Percentiles rank a stretch among this genome's conserved stretches.
Evolutionary conservation across 2,797 vertebrate genomes (phyloP).

Genomic region (Chaunax sp.): DNA sequence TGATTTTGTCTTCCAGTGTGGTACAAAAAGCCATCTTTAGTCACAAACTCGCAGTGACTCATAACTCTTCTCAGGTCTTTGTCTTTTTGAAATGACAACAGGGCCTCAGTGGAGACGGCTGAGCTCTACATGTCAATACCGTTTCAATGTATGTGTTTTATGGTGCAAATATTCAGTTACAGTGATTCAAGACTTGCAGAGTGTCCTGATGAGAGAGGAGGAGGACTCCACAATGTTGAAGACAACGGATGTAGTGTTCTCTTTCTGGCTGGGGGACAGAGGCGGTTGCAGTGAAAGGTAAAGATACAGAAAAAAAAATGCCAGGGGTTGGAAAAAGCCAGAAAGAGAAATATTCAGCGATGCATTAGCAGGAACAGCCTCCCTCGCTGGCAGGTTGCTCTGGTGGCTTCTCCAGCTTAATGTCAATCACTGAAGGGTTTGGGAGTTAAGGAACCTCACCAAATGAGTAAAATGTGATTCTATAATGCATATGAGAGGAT

Average conservation of each 20-base stretch:
- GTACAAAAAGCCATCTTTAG: conserved; percentile 33
- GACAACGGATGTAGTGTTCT: conserved; percentile 76
- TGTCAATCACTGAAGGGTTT: conserved; percentile 93
- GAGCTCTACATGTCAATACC: conserved; percentile 30
- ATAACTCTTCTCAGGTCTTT: conserved; percentile 8
- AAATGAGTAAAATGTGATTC: not conserved
- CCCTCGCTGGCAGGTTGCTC: conserved; percentile 94
- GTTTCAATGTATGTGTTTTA: conserved; percentile 43
- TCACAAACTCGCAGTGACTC: conserved; percentile 16
- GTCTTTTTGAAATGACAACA: conserved; percentile 21
- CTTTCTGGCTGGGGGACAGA: conserved; percentile 49
- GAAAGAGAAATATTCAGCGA: conserved; percentile 47
- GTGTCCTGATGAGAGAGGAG: conserved; percentile 85
- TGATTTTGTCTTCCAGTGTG: conserved; percentile 39
- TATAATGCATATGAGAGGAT: not conserved
- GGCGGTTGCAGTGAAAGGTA: conserved; percentile 75
- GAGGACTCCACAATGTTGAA: conserved; percentile 76
- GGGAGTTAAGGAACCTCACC: conserved; percentile 82
- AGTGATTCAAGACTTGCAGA: conserved; percentile 68
- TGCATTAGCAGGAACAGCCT: conserved; percentile 95
- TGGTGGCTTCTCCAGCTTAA: conserved; percentile 96
- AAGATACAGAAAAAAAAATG: conserved; percentile 62
- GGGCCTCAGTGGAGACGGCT: conserved; percentile 1
- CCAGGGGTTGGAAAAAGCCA: conserved; percentile 62
- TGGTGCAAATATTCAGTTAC: conserved; percentile 56